These are phyloP conservation scores for Rhodeus uyekii DNA, from an alignment of 2,797 vertebrate species.

Conservation along the genomic window DNA sequence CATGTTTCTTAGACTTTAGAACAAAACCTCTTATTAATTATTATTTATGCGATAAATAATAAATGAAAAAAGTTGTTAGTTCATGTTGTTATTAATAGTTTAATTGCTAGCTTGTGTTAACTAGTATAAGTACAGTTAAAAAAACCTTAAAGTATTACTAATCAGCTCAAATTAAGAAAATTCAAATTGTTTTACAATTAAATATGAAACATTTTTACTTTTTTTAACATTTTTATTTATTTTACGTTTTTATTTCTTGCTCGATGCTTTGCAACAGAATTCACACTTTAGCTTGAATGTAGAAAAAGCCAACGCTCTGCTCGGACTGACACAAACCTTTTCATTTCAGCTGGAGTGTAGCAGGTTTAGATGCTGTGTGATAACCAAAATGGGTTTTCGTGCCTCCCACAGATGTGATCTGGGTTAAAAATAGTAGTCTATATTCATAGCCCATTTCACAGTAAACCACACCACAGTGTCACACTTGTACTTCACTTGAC, in stretches of 20 bases:
- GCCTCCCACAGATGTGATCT: conserved; percentile 23
- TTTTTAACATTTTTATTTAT: no score
- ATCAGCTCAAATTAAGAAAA: not conserved
- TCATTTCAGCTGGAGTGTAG: not conserved
- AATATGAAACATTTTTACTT: not conserved
- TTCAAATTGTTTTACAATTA: not conserved
- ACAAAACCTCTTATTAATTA: no score
- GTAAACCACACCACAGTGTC: conserved; percentile 41
- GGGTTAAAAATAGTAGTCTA: conserved; percentile 19
- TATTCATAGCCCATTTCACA: conserved; percentile 29
- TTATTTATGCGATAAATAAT: no score
- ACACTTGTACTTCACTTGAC: conserved; percentile 43
- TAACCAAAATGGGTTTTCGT: conserved; percentile 15
- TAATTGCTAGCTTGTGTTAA: not conserved
- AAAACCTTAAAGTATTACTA: not conserved
- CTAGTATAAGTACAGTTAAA: not conserved
- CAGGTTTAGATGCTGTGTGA: conserved; percentile 22
- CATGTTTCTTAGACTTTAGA: no score
- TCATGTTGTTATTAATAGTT: no score
- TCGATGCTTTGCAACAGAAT: not conserved
- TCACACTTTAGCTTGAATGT: not conserved
- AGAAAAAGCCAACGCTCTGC: not conserved
- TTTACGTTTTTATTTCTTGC: no score
- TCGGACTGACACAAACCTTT: not conserved
- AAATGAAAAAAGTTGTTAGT: no score